Evolutionary conservation across 2,113 vertebrate genomes (phyloP).

Genomic region (Oryctolagus cuniculus): DNA sequence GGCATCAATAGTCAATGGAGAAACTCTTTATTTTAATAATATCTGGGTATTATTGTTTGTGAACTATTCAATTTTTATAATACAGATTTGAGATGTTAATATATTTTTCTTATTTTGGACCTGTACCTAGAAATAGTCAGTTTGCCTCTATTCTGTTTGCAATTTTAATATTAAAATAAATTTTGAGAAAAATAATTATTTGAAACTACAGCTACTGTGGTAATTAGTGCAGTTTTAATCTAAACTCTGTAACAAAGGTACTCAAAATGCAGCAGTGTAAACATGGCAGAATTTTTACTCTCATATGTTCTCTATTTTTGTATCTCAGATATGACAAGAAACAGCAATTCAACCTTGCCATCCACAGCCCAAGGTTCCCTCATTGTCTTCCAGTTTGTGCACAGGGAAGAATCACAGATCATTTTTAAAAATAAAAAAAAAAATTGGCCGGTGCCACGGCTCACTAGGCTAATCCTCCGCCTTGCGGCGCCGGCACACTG

Average conservation of each 20-base stretch:
- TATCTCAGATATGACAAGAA: not conserved
- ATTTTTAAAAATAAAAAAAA: not conserved
- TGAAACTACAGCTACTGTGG: not conserved
- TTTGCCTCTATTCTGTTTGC: not conserved
- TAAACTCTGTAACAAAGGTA: not conserved
- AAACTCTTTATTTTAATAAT: slow-evolving; percentile 18
- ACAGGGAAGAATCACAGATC: not conserved
- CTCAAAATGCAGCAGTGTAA: not conserved
- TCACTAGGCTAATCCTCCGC: too few species aligned
- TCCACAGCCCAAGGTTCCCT: not conserved
- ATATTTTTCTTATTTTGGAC: slow-evolving; percentile 9
- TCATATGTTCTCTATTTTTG: not conserved
- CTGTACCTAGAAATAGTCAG: not conserved
- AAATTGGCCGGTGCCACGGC: too few species aligned
- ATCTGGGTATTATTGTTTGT: not conserved
- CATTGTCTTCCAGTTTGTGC: not conserved
- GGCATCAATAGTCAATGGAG: not conserved
- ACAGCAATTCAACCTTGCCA: not conserved
- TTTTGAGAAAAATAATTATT: slow-evolving; percentile 33
- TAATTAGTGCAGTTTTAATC: not conserved
- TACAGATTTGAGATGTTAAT: not conserved
- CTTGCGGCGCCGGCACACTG: too few species aligned
- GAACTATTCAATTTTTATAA: not conserved
- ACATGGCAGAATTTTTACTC: not conserved
- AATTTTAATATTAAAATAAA: not conserved